Evolutionary conservation across 1,140 invertebrate genomes (phyloP), one percentile per base, ranked within the genome.

Genomic region (Zaprionus tsacasi): DNA sequence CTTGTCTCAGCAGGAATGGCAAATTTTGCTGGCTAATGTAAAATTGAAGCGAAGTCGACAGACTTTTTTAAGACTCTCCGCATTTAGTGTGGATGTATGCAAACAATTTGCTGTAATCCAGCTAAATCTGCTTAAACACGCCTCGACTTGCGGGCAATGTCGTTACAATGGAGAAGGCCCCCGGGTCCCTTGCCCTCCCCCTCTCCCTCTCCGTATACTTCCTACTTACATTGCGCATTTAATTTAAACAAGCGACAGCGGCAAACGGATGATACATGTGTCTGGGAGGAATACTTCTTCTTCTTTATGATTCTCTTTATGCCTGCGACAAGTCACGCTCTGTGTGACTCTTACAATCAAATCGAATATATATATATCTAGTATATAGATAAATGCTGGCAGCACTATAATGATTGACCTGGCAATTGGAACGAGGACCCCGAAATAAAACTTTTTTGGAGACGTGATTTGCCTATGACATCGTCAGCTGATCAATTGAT

Each of bases 41-140:
- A 86, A 87, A 79, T 79, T 87, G 48, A 79, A 82, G 67, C 64
- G 74, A 50, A 25, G n/a, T 45, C 45, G 11, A 50, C 45, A 50
- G 45, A 50, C 45, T 50, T 50, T 48, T 45, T 48, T 17, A 11
- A 12, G 36, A 11, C 36, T 38, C 10, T 40, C 13, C 13, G 38
- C 33, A 35, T 35, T 35, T 35, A 10, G 17, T 54, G 17, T 54
- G 50, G 7, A 25, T 64, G 63, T 56, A 61, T 79, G 78, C 70
- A 76, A 80, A 60, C 74, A 75, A 76, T 83, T 87, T 82, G 79
- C 72, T 70, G 76, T 78, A 80, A 87, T 83, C 77, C 83, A 83
- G 64, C 73, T 69, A 88, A 87, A 87, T 88, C 80, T 88, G 80
- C 70, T 78, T 80, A 45, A 76, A 64, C 54, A 36, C 64, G 68